Conservation (phyloP, 2,797 vertebrate species). For the Okamejei kenojei region DNA sequence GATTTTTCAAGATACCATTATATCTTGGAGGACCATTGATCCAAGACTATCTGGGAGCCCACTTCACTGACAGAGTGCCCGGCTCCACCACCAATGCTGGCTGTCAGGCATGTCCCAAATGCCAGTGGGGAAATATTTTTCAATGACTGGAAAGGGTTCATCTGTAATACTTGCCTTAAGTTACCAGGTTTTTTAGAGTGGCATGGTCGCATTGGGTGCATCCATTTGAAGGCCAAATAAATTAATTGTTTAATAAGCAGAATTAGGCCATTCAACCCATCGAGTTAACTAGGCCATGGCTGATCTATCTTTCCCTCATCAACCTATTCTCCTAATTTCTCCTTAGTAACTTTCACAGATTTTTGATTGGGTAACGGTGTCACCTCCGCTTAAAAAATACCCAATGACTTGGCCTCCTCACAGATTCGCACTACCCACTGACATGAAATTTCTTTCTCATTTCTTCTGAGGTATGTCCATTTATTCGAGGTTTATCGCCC, state of each 20-base stretch:
- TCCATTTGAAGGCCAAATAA: background rate
- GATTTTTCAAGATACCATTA: background rate
- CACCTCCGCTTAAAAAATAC: too few relatives aligned
- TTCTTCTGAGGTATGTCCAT: too few relatives aligned
- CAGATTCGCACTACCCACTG: too few relatives aligned
- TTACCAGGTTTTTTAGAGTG: background rate
- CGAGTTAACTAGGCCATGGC: too few relatives aligned
- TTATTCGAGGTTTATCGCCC: too few relatives aligned
- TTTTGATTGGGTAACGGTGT: too few relatives aligned
- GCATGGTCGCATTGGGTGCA: background rate
- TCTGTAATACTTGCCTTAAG: background rate
- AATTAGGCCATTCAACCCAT: background rate
- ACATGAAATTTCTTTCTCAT: too few relatives aligned
- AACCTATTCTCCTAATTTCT: too few relatives aligned
- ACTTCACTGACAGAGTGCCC: background rate
- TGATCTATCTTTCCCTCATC: too few relatives aligned
- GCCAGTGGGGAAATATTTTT: background rate
- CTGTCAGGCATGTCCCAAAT: too few relatives aligned
- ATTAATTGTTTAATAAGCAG: background rate
- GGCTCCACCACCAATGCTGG: background rate
- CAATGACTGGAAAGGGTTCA: background rate
- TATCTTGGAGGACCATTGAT: background rate
- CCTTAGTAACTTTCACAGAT: too few relatives aligned
- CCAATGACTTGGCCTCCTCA: too few relatives aligned
- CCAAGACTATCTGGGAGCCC: background rate